Evolutionary conservation across 2,797 vertebrate genomes (phyloP), one percentile per base, ranked within the genome.

Genomic region (Pangasius djambal): DNA sequence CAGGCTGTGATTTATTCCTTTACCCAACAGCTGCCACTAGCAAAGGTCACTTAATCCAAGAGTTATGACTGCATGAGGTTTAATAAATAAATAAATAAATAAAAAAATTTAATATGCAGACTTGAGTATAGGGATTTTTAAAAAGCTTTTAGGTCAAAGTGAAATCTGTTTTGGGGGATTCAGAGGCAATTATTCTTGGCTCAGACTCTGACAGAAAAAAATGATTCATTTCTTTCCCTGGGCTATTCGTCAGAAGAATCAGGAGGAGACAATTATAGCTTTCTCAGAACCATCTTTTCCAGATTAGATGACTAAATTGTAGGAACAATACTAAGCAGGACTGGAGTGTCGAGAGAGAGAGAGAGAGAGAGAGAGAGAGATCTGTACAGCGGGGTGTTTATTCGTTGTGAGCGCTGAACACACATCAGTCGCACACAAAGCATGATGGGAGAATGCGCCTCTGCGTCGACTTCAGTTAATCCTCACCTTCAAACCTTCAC

Each of bases 191-290:
- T 78, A 78, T 78, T 78, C 75, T 31, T 31, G 50, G 75, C 28
- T 78, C 28, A 31, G 55, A 28, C 15, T 50, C 50, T 20, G 75
- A 78, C 31, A 81, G 31, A 2, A 20, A 31, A 52, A 52, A 6
- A 50, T 1, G n/a, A 55, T 55, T 81, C 8, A 37, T 59, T 52
- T 12, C 78, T 82, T 40, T 40, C 79, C 55, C 79, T 61, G 79
- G 79, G 52, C 52, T 5, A 61, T 40, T 82, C 34, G 20, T 37
- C 40, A 40, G 55, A 59, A 81, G 55, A 82, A 61, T 40, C 79
- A 59, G 52, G 20, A 81, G 31, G 77, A 57, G 78, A 82, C 78
- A 37, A 82, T 82, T 82, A 82, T 5, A 61, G 79, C 79, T 13
- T 5, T 40, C 79, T 25, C 20, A 40, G 34, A 40, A 28, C 0